phyloP scores from a whole-genome alignment of 2,113 vertebrate species.

The Puffinus mauretanicus region DNA sequence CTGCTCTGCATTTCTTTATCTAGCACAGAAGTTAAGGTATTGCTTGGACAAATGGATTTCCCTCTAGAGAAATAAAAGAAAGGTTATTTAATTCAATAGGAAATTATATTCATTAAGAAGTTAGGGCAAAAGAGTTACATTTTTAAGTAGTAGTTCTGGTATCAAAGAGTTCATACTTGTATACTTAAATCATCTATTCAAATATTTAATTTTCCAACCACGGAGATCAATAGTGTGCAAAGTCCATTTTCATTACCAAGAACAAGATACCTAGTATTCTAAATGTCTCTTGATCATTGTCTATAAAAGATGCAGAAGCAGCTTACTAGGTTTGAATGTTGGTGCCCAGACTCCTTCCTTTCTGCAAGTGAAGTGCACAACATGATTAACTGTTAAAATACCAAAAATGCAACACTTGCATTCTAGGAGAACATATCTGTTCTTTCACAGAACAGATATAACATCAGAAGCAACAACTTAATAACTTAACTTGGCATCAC shows the following conservation, averaged over 20 bases:
- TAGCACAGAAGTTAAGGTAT: conserved; percentile 85
- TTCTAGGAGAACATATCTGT: not conserved
- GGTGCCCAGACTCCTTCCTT: not conserved
- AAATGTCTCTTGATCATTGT: not conserved
- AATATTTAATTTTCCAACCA: not conserved
- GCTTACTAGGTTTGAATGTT: not conserved
- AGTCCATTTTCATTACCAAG: not conserved
- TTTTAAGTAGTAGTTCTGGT: not conserved
- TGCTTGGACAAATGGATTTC: conserved; percentile 86
- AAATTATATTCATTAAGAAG: not conserved
- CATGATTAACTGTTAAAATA: not conserved
- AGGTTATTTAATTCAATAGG: not conserved
- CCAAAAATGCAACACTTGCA: not conserved
- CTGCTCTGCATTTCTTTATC: conserved; percentile 84
- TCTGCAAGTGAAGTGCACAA: not conserved
- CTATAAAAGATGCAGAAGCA: not conserved
- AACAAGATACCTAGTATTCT: not conserved
- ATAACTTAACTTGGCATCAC: not conserved
- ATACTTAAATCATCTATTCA: not conserved
- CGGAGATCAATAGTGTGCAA: not conserved
- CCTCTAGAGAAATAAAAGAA: conserved; percentile 79
- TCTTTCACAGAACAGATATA: not conserved
- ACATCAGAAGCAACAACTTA: not conserved
- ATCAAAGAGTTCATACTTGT: not conserved
- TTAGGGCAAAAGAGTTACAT: not conserved